Evolutionary conservation across 30 jellyfish, hydroid and myxozoan species (phyloP).

Genomic region (Rhopilema esculentum): DNA sequence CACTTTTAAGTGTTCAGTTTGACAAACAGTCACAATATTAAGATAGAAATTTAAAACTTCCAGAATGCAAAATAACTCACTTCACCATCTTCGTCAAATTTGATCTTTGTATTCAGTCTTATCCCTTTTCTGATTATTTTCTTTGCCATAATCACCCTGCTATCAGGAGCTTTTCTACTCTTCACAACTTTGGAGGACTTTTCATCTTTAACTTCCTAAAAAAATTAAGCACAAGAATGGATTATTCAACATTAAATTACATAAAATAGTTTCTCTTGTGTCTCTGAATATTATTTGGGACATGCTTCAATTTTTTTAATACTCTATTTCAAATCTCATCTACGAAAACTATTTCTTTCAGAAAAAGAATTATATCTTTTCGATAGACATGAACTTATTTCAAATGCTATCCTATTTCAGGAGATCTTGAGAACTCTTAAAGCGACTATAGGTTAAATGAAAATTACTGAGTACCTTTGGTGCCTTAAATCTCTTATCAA

Average conservation of each 20-base stretch:
- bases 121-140: slow-evolving; percentile 80
- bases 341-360: too few relatives aligned
- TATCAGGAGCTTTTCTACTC: not conserved
- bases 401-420: not conserved
- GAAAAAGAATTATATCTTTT: too few relatives aligned
- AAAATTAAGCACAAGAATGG: not conserved
- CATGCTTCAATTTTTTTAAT: not conserved
- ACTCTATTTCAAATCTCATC: too few relatives aligned
- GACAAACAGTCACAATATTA: not conserved
- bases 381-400: too few relatives aligned
- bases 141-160: slow-evolving; percentile 80
- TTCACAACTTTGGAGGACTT: not conserved
- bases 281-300: too few relatives aligned
- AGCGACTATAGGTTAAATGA: not conserved
- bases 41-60: not conserved
- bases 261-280: too few relatives aligned
- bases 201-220: not conserved
- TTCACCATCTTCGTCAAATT: slow-evolving; percentile 88
- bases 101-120: slow-evolving; percentile 77
- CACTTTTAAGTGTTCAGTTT: too few relatives aligned
- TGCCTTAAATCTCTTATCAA: too few relatives aligned
- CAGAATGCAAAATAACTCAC: slow-evolving; percentile 23
- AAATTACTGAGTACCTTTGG: too few relatives aligned
- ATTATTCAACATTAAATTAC: too few relatives aligned
- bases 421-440: not conserved